phyloP scores from a whole-genome alignment of 2,113 vertebrate species.

The Vulpes lagopus region DNA sequence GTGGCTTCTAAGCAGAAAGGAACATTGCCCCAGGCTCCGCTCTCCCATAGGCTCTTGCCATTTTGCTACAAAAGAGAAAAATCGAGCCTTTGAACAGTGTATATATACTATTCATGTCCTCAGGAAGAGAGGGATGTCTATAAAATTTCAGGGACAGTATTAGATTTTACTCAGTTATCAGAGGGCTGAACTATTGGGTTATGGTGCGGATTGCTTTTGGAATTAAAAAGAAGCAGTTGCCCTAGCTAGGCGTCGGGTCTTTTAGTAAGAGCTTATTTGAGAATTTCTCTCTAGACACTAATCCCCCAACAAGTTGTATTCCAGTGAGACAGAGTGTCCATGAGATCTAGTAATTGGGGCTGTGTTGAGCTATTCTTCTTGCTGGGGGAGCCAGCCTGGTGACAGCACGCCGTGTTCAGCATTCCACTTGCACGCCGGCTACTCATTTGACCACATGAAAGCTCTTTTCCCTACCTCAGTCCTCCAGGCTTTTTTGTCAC shows the following conservation, averaged over 20 bases:
- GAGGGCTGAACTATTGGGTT: conserved; percentile 57
- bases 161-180: conserved; percentile 71
- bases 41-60: conserved; percentile 72
- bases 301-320: conserved; percentile 57
- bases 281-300: conserved; percentile 57
- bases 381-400: neutral
- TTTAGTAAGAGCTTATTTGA: conserved; percentile 58
- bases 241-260: neutral
- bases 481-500: conserved; percentile 41
- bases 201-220: neutral
- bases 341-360: neutral
- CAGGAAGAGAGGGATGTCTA: conserved; percentile 61
- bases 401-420: neutral
- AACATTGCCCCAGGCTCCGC: conserved; percentile 70
- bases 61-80: conserved; percentile 81
- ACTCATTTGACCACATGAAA: conserved; percentile 52
- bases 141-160: conserved; percentile 57
- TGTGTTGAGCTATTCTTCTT: neutral
- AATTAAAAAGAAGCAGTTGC: conserved; percentile 54
- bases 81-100: conserved; percentile 72
- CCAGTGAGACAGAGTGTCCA: conserved; percentile 6
- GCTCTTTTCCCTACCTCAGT: conserved; percentile 7
- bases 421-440: neutral
- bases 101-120: conserved; percentile 70
- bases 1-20: conserved; percentile 60